Evolutionary conservation across 2,888 invertebrate genomes (phyloP).

Genomic region (Cyaniris semiargus): DNA sequence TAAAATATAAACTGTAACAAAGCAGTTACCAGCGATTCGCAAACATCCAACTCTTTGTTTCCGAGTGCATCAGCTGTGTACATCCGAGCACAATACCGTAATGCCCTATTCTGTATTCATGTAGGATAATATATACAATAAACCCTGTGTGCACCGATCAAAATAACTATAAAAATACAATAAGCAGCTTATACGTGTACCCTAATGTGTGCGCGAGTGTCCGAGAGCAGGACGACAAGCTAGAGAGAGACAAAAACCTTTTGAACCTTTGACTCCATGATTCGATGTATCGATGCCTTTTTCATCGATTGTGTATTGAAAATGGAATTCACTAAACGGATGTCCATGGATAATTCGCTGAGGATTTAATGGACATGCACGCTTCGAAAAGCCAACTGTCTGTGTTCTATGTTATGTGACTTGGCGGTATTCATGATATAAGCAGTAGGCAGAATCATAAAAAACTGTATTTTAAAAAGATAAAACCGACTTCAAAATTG

Average conservation of each 20-base stretch:
- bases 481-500: no score
- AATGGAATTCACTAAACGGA: slow-evolving; percentile 13
- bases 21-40: slow-evolving; percentile 62
- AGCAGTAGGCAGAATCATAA: no score
- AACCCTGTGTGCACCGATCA: slow-evolving; percentile 70
- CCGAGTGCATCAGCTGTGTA: slow-evolving; percentile 70
- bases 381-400: not conserved
- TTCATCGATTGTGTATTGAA: slow-evolving; percentile 29
- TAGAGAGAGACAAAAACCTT: slow-evolving; percentile 16
- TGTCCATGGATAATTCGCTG: not conserved
- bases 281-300: slow-evolving; percentile 30
- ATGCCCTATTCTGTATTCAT: slow-evolving; percentile 53
- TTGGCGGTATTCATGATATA: not conserved
- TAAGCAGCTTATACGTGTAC: slow-evolving; percentile 76
- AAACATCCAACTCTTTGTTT: slow-evolving; percentile 62
- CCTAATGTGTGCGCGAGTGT: slow-evolving; percentile 54
- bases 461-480: no score
- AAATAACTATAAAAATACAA: slow-evolving; percentile 81
- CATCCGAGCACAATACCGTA: slow-evolving; percentile 65
- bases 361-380: slow-evolving; percentile 2
- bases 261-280: slow-evolving; percentile 24
- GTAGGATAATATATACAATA: slow-evolving; percentile 57
- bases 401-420: not conserved
- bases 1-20: slow-evolving; percentile 54
- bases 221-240: slow-evolving; percentile 48